phyloP scores from a whole-genome alignment of 2,797 vertebrate genomes.

The Hydrophis major region DNA sequence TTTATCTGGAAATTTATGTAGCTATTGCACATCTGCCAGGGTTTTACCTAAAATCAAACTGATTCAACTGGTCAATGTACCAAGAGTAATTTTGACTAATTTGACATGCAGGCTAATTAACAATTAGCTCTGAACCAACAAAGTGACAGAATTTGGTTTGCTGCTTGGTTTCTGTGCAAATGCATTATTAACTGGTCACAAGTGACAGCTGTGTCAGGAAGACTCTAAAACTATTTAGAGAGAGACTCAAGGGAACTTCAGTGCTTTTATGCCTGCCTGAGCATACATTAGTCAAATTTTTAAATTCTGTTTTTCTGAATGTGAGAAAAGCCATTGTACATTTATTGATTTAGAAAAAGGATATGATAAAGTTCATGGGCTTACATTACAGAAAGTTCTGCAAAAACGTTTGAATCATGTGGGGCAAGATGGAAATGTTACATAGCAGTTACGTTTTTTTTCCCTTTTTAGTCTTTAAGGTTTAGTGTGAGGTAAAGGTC shows the following conservation, averaged over 20 bases:
- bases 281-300: not conserved
- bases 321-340: not conserved
- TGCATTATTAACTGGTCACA: not conserved
- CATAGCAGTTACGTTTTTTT: not conserved
- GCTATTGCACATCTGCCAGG: not conserved
- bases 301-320: not conserved
- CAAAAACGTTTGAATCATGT: not conserved
- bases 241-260: not conserved
- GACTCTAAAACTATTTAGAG: not conserved
- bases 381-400: not conserved
- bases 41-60: not conserved
- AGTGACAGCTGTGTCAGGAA: not conserved
- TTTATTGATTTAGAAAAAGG: not conserved
- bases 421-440: not conserved
- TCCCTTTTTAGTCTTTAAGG: not conserved
- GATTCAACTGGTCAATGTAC: constrained; percentile 43
- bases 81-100: constrained; percentile 50
- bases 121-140: constrained; percentile 35
- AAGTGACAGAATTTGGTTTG: not conserved
- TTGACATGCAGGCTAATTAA: constrained; percentile 48
- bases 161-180: not conserved
- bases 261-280: not conserved
- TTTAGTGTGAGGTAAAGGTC: not conserved
- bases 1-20: not conserved
- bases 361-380: not conserved